Evolutionary conservation across 2,113 vertebrate species (phyloP).

Genomic region (Tragelaphus imberbis): DNA sequence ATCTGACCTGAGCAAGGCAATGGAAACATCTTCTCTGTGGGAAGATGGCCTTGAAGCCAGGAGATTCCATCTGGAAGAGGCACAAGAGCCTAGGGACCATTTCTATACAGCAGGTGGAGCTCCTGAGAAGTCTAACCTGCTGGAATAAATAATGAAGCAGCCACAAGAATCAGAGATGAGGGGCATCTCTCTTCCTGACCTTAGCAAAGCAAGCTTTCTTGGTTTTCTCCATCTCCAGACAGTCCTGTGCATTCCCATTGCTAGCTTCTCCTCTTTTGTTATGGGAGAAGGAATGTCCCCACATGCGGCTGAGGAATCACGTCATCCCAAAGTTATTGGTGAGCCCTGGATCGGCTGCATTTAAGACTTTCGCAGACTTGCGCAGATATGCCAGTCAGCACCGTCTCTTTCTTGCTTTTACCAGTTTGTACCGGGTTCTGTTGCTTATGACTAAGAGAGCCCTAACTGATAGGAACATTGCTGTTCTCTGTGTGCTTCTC

Average conservation of each 20-base stretch:
- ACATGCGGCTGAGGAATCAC: neutral
- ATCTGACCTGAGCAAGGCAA: neutral
- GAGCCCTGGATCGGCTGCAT: neutral
- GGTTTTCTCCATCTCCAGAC: neutral
- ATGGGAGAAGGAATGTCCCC: neutral
- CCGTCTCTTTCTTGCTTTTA: neutral
- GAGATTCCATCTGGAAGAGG: neutral
- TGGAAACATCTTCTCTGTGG: neutral
- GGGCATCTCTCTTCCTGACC: neutral
- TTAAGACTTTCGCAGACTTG: neutral
- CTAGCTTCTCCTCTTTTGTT: neutral
- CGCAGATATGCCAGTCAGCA: neutral
- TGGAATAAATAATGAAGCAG: neutral
- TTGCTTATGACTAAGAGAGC: neutral
- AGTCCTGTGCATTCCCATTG: too few species aligned
- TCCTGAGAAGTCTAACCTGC: neutral
- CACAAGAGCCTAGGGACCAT: neutral
- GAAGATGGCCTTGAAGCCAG: neutral
- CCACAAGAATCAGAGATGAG: neutral
- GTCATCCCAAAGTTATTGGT: neutral
- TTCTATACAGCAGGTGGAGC: neutral
- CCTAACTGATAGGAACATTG: neutral
- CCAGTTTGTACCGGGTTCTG: neutral
- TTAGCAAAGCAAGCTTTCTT: too few species aligned
- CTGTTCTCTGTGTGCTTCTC: neutral